Evolutionary conservation across 2,797 vertebrate genomes (phyloP), one percentile per base, ranked within the genome.

Genomic region (Rhinatrema bivittatum): DNA sequence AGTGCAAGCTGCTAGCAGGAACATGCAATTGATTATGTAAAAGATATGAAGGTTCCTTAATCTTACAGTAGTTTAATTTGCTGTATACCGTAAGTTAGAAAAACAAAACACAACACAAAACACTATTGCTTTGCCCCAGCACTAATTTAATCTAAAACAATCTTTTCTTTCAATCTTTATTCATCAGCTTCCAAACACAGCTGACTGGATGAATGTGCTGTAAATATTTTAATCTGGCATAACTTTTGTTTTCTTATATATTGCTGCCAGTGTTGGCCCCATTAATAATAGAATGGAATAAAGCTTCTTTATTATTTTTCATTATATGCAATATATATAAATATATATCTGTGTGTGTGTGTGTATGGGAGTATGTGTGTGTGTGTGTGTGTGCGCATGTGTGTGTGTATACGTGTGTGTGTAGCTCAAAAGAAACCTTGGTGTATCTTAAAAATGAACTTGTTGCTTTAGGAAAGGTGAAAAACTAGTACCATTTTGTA

Each of bases 401-500:
- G n/a, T n/a, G n/a, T n/a, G n/a, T n/a, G n/a, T n/a, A n/a, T n/a
- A n/a, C n/a, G n/a, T n/a, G n/a, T n/a, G n/a, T n/a, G n/a, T n/a
- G n/a, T n/a, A n/a, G n/a, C n/a, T n/a, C n/a, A n/a, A n/a, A n/a
- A 36, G 21, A 28, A 53, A 36, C 46, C 45, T 41, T 35, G 33
- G 19, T 43, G 40, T 34, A 51, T 53, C 65, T 55, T 43, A 72
- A 64, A 68, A 51, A 55, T 0, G 21, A 79, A 87, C 80, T 83
- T 87, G 81, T 87, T 87, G 82, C 81, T 81, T 81, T 79, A 56
- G 55, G 68, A 68, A 61, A 72, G 46, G 54, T 44, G 39, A 51
- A 58, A 76, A 78, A 78, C 78, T 77, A 78, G 72, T 74, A 76
- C 53, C 64, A 60, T 79, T 84, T 84, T 81, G 75, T 79, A 78